A percentile compares a stretch with the other conserved stretches of the same genome.
Evolutionary conservation across 1,140 invertebrate species (phyloP).

Genomic region (Diplogasteroides magnus): DNA sequence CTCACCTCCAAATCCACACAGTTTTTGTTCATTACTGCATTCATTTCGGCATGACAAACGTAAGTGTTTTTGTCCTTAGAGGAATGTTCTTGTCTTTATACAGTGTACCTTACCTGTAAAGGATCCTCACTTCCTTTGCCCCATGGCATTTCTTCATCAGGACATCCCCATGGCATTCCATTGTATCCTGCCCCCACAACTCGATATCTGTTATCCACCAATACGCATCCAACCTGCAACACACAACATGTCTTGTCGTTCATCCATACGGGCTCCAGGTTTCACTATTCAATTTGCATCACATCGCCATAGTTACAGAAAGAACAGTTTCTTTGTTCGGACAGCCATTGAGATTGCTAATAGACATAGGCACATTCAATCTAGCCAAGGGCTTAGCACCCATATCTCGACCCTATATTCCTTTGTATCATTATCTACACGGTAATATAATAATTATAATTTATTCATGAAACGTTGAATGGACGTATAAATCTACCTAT

Average conservation of each 20-base stretch:
- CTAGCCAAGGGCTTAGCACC: no score
- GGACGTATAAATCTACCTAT: no score
- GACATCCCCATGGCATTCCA: not conserved
- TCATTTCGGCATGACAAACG: not conserved
- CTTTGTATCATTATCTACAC: no score
- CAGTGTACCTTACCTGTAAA: not conserved
- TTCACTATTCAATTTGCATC: not conserved
- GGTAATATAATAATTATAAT: no score
- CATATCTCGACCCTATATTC: no score
- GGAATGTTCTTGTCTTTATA: not conserved
- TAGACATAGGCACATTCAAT: no score
- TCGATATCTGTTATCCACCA: not conserved
- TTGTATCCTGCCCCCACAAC: not conserved
- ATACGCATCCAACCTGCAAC: not conserved
- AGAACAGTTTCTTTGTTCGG: not conserved
- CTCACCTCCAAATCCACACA: not conserved
- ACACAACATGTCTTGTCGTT: no score
- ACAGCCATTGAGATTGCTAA: not conserved
- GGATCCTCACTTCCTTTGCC: not conserved
- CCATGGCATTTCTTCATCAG: not conserved
- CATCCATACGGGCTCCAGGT: no score
- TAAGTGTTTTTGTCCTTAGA: not conserved
- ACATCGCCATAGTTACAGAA: no score
- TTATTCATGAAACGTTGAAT: no score
- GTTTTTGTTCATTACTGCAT: not conserved